Percentiles rank a stretch among this genome's conserved stretches.
Evolutionary conservation across 1,140 invertebrate species (phyloP).

Genomic region (Holotrichia oblita): DNA sequence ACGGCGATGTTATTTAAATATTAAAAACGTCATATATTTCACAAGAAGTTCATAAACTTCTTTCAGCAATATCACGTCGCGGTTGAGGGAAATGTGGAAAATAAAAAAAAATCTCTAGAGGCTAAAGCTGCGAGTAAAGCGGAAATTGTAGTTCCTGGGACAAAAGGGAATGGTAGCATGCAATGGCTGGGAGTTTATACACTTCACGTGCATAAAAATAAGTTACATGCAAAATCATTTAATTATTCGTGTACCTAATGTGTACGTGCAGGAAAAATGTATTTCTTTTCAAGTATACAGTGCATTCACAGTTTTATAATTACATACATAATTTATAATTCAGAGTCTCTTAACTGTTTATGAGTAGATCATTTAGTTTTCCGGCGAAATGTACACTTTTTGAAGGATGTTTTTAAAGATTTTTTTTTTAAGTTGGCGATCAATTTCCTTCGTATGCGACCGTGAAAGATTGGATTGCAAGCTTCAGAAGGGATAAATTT

Average conservation of each 20-base stretch:
- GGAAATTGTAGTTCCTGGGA: conserved; percentile 10
- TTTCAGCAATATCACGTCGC: conserved; percentile 18
- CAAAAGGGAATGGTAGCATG: not conserved
- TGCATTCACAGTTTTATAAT: too few relatives aligned
- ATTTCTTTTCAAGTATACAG: too few relatives aligned
- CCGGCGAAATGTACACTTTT: too few relatives aligned
- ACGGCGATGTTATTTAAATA: conserved; percentile 29
- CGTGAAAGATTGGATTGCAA: too few relatives aligned
- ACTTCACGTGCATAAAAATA: not conserved
- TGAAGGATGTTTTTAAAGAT: too few relatives aligned
- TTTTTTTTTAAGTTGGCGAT: too few relatives aligned
- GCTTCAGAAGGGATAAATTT: too few relatives aligned
- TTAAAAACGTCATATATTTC: conserved; percentile 34
- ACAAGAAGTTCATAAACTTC: conserved; percentile 25
- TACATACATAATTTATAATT: too few relatives aligned
- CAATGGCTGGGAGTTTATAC: not conserved
- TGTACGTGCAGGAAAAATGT: not conserved
- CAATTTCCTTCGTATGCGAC: too few relatives aligned
- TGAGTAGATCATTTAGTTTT: too few relatives aligned
- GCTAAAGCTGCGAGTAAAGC: conserved; percentile 20
- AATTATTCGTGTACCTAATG: not conserved
- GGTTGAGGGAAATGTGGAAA: conserved; percentile 9
- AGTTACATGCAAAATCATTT: not conserved
- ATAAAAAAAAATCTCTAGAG: conserved; percentile 26
- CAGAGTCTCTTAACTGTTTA: too few relatives aligned